These are phyloP conservation scores for Nephrotoma appendiculata DNA, from an alignment of 2,888 invertebrate genomes.

Conservation along the genomic window DNA sequence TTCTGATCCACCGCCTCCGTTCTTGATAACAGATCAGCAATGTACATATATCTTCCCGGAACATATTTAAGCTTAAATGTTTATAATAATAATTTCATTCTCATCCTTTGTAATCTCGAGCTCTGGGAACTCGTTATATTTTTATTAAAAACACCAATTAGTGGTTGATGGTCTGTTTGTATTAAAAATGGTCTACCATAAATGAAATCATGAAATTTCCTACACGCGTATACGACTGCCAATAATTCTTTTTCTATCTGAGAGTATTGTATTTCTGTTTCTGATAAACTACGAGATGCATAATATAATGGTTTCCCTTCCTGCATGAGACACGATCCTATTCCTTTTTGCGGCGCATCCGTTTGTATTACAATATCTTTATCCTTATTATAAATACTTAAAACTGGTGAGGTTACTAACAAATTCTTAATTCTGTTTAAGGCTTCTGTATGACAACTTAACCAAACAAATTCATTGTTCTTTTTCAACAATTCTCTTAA, in stretches of 20 bases:
- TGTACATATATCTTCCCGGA: too few relatives aligned
- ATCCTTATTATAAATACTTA: neutral
- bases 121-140: neutral
- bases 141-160: neutral
- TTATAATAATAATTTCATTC: neutral
- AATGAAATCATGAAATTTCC: too few relatives aligned
- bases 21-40: neutral
- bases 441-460: neutral
- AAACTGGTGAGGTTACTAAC: neutral
- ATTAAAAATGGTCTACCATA: neutral
- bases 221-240: neutral
- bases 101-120: neutral
- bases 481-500: conserved; percentile 7
- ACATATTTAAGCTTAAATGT: neutral
- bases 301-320: too few relatives aligned
- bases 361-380: neutral
- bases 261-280: neutral
- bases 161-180: neutral
- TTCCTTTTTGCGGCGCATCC: neutral
- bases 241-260: neutral
- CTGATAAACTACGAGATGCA: too few relatives aligned
- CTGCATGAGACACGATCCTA: neutral
- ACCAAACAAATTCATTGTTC: neutral
- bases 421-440: neutral
- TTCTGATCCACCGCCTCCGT: neutral